Evolutionary conservation across 2,888 invertebrate species (phyloP).

Genomic region (Oscheius onirici): DNA sequence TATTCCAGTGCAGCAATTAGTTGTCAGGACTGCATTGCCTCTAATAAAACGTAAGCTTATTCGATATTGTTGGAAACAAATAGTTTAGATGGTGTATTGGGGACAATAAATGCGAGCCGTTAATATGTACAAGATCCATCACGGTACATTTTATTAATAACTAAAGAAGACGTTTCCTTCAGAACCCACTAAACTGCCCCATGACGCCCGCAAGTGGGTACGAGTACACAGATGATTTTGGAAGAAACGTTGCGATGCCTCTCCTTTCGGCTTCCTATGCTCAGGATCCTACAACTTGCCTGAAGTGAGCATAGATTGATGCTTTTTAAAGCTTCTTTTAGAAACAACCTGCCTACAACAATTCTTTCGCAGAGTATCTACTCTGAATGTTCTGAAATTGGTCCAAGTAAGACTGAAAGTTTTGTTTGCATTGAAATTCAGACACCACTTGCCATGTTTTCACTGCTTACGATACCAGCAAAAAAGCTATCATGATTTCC

Average conservation of each 20-base stretch:
- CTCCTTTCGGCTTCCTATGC: slow-evolving; percentile 5
- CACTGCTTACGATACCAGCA: slow-evolving; percentile 2
- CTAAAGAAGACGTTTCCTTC: neutral
- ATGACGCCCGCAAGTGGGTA: slow-evolving; percentile 16
- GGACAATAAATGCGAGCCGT: neutral
- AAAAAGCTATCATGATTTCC: slow-evolving; percentile 2
- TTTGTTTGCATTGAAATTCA: too few species aligned
- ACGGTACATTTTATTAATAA: neutral
- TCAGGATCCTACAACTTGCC: slow-evolving; percentile 2
- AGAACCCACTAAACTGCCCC: slow-evolving; percentile 18
- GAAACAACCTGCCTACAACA: slow-evolving; percentile 10
- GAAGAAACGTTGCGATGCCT: slow-evolving; percentile 5
- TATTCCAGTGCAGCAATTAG: neutral
- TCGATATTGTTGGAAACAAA: neutral
- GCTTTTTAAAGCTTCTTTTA: neutral
- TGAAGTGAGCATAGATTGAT: neutral
- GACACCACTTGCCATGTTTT: slow-evolving; percentile 9
- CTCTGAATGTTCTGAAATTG: neutral
- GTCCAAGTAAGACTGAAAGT: slow-evolving; percentile 1
- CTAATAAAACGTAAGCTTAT: neutral
- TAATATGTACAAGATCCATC: neutral
- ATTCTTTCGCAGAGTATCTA: neutral
- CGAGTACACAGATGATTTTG: slow-evolving; percentile 18
- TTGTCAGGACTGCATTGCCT: slow-evolving; percentile 7
- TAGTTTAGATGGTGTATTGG: slow-evolving; percentile 7